A percentile compares a stretch with the other conserved stretches of the same genome.
These are phyloP conservation scores for Acanthaster planci DNA, from an alignment of 35 echinoderm and acorn worm genomes.

Conservation along the genomic window DNA sequence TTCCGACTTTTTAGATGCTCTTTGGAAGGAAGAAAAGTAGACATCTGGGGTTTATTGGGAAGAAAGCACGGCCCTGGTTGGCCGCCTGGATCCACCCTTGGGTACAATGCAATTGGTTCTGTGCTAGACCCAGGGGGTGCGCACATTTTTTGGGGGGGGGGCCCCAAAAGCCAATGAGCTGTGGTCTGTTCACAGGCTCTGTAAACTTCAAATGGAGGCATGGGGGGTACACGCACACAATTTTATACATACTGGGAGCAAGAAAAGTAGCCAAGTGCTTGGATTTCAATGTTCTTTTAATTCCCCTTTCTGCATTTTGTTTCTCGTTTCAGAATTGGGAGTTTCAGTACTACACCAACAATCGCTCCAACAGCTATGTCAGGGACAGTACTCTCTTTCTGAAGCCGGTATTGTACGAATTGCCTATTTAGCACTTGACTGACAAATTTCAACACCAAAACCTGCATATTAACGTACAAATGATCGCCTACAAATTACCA, in stretches of 20 bases:
- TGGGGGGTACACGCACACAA: not conserved
- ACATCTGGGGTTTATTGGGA: too few species aligned
- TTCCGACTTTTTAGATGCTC: too few species aligned
- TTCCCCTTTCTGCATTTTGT: conserved; percentile 8
- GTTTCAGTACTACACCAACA: conserved; percentile 94
- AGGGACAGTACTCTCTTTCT: conserved; percentile 61
- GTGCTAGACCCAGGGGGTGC: too few species aligned
- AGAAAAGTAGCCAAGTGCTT: not conserved
- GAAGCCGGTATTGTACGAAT: conserved; percentile 84
- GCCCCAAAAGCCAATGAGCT: not conserved
- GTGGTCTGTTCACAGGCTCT: not conserved
- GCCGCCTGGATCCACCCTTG: too few species aligned
- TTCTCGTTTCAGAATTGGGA: conserved; percentile 85
- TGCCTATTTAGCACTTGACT: too few species aligned
- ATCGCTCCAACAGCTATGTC: conserved; percentile 73
- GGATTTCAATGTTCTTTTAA: not conserved
- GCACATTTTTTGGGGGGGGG: too few species aligned
- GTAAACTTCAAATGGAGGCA: not conserved
- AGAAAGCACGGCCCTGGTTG: too few species aligned
- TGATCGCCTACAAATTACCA: too few species aligned
- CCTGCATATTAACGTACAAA: too few species aligned
- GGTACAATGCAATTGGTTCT: too few species aligned
- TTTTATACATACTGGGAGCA: not conserved
- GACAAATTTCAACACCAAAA: too few species aligned
- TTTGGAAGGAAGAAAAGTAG: too few species aligned